Conservation (phyloP, 2,888 invertebrate species). For the Sipha maydis region DNA sequence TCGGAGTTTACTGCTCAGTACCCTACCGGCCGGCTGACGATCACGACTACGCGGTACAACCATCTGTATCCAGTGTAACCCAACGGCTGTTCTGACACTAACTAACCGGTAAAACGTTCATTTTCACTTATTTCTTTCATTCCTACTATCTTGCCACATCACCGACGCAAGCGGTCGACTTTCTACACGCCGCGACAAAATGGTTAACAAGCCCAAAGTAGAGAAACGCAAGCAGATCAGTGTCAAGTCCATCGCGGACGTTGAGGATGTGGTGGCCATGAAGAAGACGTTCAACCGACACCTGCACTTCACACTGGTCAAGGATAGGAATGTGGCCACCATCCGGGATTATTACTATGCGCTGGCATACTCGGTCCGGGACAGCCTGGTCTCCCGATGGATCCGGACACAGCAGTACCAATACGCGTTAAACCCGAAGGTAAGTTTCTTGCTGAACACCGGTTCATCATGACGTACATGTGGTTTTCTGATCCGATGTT, state of each 20-base stretch:
- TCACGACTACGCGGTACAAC: no score
- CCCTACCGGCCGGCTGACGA: no score
- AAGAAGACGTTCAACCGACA: slow-evolving; percentile 99
- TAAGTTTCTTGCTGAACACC: slow-evolving; percentile 68
- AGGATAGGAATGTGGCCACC: slow-evolving; percentile 99
- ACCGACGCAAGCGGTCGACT: neutral
- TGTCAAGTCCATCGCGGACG: slow-evolving; percentile 95
- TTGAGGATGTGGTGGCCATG: slow-evolving; percentile 95
- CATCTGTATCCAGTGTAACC: no score
- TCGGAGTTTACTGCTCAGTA: neutral
- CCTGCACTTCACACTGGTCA: slow-evolving; percentile 97
- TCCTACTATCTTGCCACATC: neutral
- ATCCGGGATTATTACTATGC: slow-evolving; percentile 97
- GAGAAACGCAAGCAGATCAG: slow-evolving; percentile 97
- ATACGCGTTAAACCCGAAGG: slow-evolving; percentile 99
- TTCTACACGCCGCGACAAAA: neutral
- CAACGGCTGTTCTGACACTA: no score
- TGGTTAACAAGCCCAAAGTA: slow-evolving; percentile 65
- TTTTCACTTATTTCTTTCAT: no score
- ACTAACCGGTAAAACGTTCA: no score
- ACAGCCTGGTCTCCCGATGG: slow-evolving; percentile 98
- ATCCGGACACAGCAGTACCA: slow-evolving; percentile 99
- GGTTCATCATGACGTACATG: no score
- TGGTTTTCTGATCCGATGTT: no score
- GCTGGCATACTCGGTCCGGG: slow-evolving; percentile 96